phyloP scores from a whole-genome alignment of 2,113 vertebrate genomes.

The Typhlomys cinereus region DNA sequence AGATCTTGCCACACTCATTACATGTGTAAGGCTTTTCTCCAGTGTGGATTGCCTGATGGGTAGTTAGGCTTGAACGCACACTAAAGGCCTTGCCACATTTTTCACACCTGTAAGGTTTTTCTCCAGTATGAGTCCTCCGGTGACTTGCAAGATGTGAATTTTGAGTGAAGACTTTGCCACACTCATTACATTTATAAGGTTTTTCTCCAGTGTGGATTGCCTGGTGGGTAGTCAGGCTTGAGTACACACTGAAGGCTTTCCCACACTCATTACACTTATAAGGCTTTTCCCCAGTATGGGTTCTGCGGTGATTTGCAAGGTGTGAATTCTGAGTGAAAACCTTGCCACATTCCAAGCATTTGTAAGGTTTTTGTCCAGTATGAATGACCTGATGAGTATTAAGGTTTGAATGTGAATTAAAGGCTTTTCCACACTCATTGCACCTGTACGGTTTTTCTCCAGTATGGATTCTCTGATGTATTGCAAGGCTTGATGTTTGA shows the following conservation, averaged over 20 bases:
- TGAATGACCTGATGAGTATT: slow-evolving; percentile 39
- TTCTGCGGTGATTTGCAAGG: slow-evolving; percentile 27
- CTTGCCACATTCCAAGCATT: slow-evolving; percentile 35
- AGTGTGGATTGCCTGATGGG: slow-evolving; percentile 53
- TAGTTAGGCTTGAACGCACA: slow-evolving; percentile 68
- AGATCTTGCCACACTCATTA: slow-evolving; percentile 54
- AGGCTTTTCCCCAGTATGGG: slow-evolving; percentile 64
- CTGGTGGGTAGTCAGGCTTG: slow-evolving; percentile 68
- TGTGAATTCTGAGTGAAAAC: slow-evolving; percentile 46
- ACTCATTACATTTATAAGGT: slow-evolving; percentile 69
- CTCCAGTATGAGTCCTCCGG: slow-evolving; percentile 56
- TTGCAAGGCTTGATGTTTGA: slow-evolving; percentile 12
- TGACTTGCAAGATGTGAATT: slow-evolving; percentile 77
- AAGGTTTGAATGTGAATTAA: background rate
- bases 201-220: slow-evolving; percentile 67
- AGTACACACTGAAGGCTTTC: slow-evolving; percentile 64
- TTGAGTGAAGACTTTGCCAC: slow-evolving; percentile 71
- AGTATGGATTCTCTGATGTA: slow-evolving; percentile 35
- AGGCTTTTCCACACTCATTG: slow-evolving; percentile 49
- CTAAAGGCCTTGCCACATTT: slow-evolving; percentile 73
- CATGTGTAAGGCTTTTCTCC: slow-evolving; percentile 70
- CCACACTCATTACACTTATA: slow-evolving; percentile 74
- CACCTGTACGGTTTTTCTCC: slow-evolving; percentile 49
- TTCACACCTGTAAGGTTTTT: slow-evolving; percentile 66
- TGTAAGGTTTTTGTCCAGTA: slow-evolving; percentile 47